Conservation (phyloP, 2,888 invertebrate species). For the Mycalesis mineus region DNA sequence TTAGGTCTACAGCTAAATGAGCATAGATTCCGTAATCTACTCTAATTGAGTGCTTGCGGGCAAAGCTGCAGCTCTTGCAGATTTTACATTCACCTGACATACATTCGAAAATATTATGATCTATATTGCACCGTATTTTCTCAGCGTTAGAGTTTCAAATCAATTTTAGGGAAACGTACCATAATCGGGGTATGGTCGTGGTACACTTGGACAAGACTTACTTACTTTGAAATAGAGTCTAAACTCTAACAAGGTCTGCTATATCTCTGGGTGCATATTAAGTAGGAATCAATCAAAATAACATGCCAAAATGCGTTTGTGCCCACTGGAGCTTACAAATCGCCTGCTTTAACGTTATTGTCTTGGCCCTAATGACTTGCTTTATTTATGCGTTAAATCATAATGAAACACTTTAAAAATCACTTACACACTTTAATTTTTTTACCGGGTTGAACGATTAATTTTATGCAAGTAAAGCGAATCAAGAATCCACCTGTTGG, state of each 20-base stretch:
- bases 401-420: constrained; percentile 16
- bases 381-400: constrained; percentile 19
- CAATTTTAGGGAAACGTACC: constrained; percentile 25
- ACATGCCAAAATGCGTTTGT: constrained; percentile 44
- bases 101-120: constrained; percentile 33
- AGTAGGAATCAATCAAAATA: constrained; percentile 48
- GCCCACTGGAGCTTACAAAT: constrained; percentile 52
- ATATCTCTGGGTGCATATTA: constrained; percentile 47
- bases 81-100: constrained; percentile 47
- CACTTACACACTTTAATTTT: neutral
- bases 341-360: constrained; percentile 45
- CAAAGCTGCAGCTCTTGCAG: constrained; percentile 47
- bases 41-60: constrained; percentile 58
- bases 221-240: constrained; percentile 27
- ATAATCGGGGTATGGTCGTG: constrained; percentile 8
- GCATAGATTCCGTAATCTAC: constrained; percentile 37
- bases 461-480: neutral
- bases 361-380: constrained; percentile 50
- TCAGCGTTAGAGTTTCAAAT: constrained; percentile 13
- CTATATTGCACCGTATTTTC: constrained; percentile 31
- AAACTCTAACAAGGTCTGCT: constrained; percentile 21
- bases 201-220: constrained; percentile 18
- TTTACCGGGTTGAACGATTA: constrained; percentile 4
- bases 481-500: too few species aligned
- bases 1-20: constrained; percentile 39